A percentile compares a stretch with the other conserved stretches of the same genome.
Conservation (phyloP, 2,888 invertebrate species). For the Dendrolimus pini region DNA sequence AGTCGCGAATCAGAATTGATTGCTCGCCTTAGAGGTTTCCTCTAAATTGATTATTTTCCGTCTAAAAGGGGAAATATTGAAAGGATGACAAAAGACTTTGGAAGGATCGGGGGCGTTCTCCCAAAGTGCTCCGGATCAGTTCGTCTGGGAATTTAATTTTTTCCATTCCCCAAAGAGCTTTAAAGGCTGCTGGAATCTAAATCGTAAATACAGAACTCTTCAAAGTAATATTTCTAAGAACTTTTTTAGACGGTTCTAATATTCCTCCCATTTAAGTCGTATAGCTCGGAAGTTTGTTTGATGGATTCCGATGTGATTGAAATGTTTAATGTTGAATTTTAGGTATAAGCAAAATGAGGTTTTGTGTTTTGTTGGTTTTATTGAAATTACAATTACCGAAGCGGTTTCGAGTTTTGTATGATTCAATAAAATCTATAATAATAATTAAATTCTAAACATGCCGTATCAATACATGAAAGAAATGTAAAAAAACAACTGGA, state of each 20-base stretch:
- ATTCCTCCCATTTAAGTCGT: not conserved
- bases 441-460: too few species aligned
- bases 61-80: not conserved
- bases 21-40: not conserved
- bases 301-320: too few species aligned
- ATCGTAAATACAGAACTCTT: conserved; percentile 2
- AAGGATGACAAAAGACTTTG: not conserved
- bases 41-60: not conserved
- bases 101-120: not conserved
- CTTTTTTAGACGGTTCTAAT: not conserved
- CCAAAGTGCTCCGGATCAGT: not conserved
- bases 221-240: conserved; percentile 6
- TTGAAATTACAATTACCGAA: too few species aligned
- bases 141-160: not conserved
- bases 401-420: too few species aligned
- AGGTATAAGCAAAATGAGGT: too few species aligned
- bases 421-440: too few species aligned
- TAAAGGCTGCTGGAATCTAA: not conserved
- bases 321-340: too few species aligned
- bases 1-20: not conserved
- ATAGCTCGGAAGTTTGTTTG: not conserved
- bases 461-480: too few species aligned
- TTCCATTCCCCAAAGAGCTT: not conserved
- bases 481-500: too few species aligned
- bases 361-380: too few species aligned